Base-by-base conservation (phyloP, 2,888 invertebrate species). In the Timema podura region DNA sequence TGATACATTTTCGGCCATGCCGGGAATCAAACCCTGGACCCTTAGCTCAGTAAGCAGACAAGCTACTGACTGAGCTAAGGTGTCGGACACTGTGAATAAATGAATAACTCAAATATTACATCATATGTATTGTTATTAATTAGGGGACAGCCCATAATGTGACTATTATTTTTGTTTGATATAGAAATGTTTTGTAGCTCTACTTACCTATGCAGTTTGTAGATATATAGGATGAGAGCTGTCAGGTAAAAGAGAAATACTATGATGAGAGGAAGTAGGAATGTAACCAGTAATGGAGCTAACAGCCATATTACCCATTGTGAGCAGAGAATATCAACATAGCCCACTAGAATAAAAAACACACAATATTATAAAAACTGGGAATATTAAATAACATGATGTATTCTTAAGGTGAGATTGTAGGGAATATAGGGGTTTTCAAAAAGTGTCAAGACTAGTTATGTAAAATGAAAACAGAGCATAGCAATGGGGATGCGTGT, bases 241-340 rank as follows among this genome's bases (percentile, higher is more conserved):
- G 91, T 92, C 75, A 90, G 82, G 81, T 95, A 95, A 72, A 95
- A 86, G 70, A 95, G 85, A n/a, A 92, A 76, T 65, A 90, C 88
- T 79, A 95, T 92, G 72, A 94, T 85, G 65, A 89, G 83, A 2
- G 95, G 95, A 77, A 95, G 85, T 66, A 95, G 84, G 84, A 96
- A 95, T 75, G 95, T 93, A 74, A 93, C 87, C 75, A 93, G 83
- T 71, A 95, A 84, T 2, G 95, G 95, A 80, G 89, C 89, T 79
- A 95, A 85, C 77, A 93, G 86, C 89, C 93, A 93, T 76, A 91
- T 89, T 73, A 94, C 84, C 93, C 93, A 93, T 75, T 92, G 80
- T 70, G 92, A 91, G 80, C 91, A 91, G 79, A 93, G 91, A 75
- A 92, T 87, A 81, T 93, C 93, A 78, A 92, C 89, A 79, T 92